Conservation (phyloP, 1,140 invertebrate genomes). For the Aphis gossypii region DNA sequence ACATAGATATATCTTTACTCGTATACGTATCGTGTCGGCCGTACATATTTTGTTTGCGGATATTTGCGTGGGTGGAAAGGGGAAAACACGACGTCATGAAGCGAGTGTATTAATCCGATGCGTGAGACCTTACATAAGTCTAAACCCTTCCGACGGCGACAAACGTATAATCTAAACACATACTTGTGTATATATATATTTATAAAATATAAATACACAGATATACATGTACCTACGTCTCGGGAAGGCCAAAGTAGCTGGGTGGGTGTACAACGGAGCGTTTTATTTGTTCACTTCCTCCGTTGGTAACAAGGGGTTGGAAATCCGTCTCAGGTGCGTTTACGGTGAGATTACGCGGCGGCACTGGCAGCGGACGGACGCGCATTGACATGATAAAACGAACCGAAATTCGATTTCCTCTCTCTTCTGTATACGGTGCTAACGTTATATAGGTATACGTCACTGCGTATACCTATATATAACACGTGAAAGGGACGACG, state of each 20-base stretch:
- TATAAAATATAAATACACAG: background rate
- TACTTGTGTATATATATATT: background rate
- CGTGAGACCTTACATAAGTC: background rate
- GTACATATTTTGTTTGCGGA: background rate
- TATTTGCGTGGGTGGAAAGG: background rate
- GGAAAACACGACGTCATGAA: background rate
- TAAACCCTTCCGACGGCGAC: background rate
- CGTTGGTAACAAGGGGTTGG: slow-evolving; percentile 9
- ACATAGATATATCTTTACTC: too few species aligned
- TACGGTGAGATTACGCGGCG: slow-evolving; percentile 24
- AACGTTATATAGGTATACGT: background rate
- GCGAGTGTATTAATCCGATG: slow-evolving; percentile 3
- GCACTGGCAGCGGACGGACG: background rate
- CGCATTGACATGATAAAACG: slow-evolving; percentile 50
- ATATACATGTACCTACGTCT: background rate
- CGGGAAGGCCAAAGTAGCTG: background rate
- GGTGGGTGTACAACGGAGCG: background rate
- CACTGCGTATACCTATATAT: background rate
- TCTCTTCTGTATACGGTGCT: background rate
- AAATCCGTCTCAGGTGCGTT: slow-evolving; percentile 55
- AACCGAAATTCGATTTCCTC: slow-evolving; percentile 50
- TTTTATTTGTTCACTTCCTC: slow-evolving; percentile 33
- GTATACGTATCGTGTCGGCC: too few species aligned
- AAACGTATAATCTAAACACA: background rate
- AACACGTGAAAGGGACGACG: background rate